These are phyloP conservation scores for Genyomyrus donnyi DNA, from an alignment of 2,113 vertebrate species.

Conservation along the genomic window DNA sequence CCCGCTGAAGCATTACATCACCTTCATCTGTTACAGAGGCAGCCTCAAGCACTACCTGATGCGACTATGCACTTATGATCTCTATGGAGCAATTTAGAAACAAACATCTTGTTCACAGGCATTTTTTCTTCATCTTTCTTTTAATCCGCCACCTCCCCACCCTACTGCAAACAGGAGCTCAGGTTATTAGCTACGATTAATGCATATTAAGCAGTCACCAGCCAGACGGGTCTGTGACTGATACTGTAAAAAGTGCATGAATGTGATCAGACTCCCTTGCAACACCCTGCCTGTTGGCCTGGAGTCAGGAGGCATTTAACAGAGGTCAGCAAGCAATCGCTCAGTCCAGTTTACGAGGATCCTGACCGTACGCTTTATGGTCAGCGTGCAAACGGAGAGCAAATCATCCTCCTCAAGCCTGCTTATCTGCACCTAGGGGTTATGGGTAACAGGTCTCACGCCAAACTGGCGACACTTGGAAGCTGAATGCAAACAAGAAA, in stretches of 20 bases:
- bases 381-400: neutral
- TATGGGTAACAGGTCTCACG: neutral
- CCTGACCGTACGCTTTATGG: neutral
- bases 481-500: neutral
- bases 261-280: neutral
- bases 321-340: neutral
- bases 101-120: neutral
- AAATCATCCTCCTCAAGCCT: neutral
- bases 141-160: neutral
- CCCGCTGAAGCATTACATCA: slow-evolving; percentile 34
- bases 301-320: neutral
- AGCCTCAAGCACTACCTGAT: neutral
- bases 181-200: neutral
- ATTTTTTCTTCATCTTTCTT: neutral
- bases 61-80: neutral
- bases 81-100: slow-evolving; percentile 5
- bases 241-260: neutral
- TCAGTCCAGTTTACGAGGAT: neutral
- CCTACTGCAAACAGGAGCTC: neutral
- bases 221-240: neutral
- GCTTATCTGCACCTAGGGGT: neutral
- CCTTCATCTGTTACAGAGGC: neutral
- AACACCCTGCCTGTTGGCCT: neutral
- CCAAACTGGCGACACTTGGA: neutral
- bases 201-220: neutral